phyloP scores from a whole-genome alignment of 2,797 vertebrate genomes.

The Artibeus lituratus region DNA sequence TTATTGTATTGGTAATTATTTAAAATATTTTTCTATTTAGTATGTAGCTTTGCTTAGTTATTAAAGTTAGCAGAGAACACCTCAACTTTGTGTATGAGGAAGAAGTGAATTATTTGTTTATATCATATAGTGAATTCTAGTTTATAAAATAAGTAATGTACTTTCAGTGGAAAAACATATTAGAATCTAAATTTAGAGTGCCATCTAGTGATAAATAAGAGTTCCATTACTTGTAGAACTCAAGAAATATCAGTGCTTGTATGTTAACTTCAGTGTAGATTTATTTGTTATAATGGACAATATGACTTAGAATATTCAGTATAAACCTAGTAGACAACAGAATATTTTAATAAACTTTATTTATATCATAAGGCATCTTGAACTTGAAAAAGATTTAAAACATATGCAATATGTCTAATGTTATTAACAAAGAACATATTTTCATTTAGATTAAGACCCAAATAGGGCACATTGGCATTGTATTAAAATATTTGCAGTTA shows the following conservation, averaged over 20 bases:
- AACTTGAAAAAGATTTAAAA: not conserved
- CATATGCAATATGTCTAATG: not conserved
- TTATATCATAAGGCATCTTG: not conserved
- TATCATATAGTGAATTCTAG: constrained; percentile 36
- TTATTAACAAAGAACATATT: not conserved
- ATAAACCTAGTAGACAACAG: not conserved
- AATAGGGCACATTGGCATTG: not conserved
- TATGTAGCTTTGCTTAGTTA: not conserved
- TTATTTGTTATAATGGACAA: not conserved
- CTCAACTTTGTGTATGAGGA: not conserved
- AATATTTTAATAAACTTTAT: not conserved
- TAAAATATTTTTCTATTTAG: not conserved
- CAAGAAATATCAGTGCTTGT: not conserved
- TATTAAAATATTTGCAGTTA: not conserved
- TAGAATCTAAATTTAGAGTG: constrained; percentile 78
- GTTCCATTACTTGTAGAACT: not conserved
- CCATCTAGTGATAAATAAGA: constrained; percentile 80
- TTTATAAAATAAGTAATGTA: constrained; percentile 55
- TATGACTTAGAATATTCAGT: not conserved
- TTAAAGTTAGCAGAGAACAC: constrained; percentile 37
- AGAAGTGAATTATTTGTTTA: constrained; percentile 55
- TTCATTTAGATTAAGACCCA: not conserved
- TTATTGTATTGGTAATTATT: not conserved
- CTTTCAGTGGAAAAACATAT: not conserved
- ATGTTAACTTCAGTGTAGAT: not conserved